These are phyloP conservation scores for Drosophila arizonae DNA, from an alignment of 1,140 invertebrate species.

Conservation along the genomic window DNA sequence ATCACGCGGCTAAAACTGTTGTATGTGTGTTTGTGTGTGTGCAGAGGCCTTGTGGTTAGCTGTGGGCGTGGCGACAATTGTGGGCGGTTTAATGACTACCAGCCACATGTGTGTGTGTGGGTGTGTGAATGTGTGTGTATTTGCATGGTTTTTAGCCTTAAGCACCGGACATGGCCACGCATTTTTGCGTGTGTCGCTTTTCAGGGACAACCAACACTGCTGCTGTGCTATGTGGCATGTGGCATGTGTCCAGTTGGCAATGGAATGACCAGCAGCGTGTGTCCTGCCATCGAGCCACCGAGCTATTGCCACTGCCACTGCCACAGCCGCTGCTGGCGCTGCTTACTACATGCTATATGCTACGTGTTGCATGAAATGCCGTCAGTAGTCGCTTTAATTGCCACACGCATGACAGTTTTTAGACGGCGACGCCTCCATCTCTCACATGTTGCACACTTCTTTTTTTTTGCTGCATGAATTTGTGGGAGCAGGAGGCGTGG, in stretches of 20 bases:
- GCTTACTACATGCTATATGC: constrained; percentile 9
- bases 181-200: constrained; percentile 33
- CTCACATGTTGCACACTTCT: constrained; percentile 7
- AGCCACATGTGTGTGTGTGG: constrained; percentile 8
- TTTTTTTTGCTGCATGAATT: background rate
- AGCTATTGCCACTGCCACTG: background rate
- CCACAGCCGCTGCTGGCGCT: background rate
- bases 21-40: background rate
- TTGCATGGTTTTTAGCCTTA: constrained; percentile 23
- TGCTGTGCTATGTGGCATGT: constrained; percentile 27
- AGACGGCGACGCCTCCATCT: constrained; percentile 14
- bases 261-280: constrained; percentile 8
- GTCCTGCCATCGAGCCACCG: background rate
- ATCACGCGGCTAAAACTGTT: background rate
- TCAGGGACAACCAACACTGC: constrained; percentile 17
- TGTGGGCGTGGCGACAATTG: constrained; percentile 32
- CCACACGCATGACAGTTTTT: constrained; percentile 46
- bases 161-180: constrained; percentile 19
- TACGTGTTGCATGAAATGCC: constrained; percentile 50
- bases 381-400: constrained; percentile 46
- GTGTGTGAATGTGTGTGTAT: constrained; percentile 9
- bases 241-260: constrained; percentile 35
- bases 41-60: constrained; percentile 33
- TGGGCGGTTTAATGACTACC: constrained; percentile 45
- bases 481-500: background rate